Percentiles rank a stretch among this genome's conserved stretches.
Conservation (phyloP, 2,113 vertebrate species). For the Pholis gunnellus region DNA sequence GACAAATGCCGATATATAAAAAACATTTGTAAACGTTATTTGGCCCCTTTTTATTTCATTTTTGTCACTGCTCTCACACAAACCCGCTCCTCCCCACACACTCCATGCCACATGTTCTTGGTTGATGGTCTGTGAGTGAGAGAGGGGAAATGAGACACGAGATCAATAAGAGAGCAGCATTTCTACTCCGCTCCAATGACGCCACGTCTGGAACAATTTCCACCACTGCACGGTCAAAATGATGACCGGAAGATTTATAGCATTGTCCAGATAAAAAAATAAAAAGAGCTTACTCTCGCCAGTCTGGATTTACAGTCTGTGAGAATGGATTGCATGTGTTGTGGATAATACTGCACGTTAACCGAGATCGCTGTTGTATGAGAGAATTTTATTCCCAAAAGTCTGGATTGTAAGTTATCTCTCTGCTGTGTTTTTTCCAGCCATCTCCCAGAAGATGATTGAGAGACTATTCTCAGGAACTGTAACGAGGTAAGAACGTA, state of each 20-base stretch:
- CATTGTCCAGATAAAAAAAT: constrained; percentile 64
- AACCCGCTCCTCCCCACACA: constrained; percentile 38
- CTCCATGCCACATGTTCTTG: constrained; percentile 70
- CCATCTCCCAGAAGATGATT: constrained; percentile 92
- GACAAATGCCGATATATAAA: not conserved
- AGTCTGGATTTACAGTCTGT: constrained; percentile 67
- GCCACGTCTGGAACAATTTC: constrained; percentile 75
- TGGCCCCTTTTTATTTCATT: not conserved
- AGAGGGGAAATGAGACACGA: constrained; percentile 71
- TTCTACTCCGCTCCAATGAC: constrained; percentile 68
- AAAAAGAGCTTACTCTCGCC: constrained; percentile 37
- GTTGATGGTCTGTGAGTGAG: constrained; percentile 67
- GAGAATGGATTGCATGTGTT: constrained; percentile 67
- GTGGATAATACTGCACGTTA: constrained; percentile 46
- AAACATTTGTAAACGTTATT: constrained; percentile 27
- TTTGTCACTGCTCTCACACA: constrained; percentile 24
- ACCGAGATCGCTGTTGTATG: constrained; percentile 29
- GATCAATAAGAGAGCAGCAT: constrained; percentile 71
- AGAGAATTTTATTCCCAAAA: constrained; percentile 1
- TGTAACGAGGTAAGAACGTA: constrained; percentile 87
- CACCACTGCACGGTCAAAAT: constrained; percentile 49
- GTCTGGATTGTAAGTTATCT: constrained; percentile 38
- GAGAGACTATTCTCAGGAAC: constrained; percentile 96
- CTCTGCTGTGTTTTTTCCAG: constrained; percentile 72
- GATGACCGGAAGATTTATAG: constrained; percentile 69